phyloP scores from a whole-genome alignment of 1,140 invertebrate species.

The Drosophila auraria region DNA sequence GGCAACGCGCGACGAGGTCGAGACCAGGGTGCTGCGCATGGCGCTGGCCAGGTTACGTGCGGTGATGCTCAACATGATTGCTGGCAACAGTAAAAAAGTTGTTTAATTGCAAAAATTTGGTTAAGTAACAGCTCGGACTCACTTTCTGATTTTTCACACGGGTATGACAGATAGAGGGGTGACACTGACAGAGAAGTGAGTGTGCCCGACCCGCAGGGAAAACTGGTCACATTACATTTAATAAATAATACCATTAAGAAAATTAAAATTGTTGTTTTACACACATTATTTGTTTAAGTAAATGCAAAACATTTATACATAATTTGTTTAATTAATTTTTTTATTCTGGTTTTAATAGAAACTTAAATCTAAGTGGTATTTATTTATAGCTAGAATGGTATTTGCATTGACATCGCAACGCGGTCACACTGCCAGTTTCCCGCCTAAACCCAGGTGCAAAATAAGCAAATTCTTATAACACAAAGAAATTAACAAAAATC shows the following conservation, averaged over 20 bases:
- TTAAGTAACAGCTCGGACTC: constrained; percentile 76
- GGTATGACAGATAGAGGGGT: constrained; percentile 12
- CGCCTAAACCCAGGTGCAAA: constrained; percentile 18
- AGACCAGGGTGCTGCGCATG: constrained; percentile 74
- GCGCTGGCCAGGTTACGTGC: constrained; percentile 83
- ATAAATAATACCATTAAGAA: too few species aligned
- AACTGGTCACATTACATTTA: too few species aligned
- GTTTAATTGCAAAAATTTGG: constrained; percentile 66
- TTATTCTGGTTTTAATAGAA: background rate
- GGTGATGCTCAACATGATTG: constrained; percentile 86
- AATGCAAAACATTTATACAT: too few species aligned
- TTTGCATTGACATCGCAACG: background rate
- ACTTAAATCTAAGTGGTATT: background rate
- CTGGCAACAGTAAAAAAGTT: constrained; percentile 14
- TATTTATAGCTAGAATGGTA: background rate
- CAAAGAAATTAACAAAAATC: background rate
- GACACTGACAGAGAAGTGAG: too few species aligned
- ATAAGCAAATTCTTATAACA: constrained; percentile 6
- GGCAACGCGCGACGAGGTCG: constrained; percentile 55
- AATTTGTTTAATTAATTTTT: background rate
- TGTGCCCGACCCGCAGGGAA: too few species aligned
- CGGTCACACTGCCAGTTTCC: background rate
- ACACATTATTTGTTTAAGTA: too few species aligned
- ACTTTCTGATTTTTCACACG: constrained; percentile 68
- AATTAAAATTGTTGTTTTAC: too few species aligned